Evolutionary conservation across 1,140 invertebrate species (phyloP), one percentile per base, ranked within the genome.

Genomic region (Trialeurodes vaporariorum): DNA sequence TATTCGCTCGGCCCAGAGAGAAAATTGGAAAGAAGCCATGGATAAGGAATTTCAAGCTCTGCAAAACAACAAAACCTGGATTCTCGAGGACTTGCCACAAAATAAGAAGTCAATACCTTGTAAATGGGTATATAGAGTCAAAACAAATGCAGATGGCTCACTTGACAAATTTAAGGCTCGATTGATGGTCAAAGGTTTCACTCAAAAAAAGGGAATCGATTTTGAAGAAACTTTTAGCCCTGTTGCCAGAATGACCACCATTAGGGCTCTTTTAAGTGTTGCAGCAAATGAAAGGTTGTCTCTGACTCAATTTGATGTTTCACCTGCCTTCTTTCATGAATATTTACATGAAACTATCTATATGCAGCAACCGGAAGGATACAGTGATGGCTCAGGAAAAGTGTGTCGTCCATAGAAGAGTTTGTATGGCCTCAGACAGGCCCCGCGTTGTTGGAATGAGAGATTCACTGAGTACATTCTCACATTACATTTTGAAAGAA

Each of bases 111-210:
- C 59, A 25, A 24, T 69, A 2, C 71, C 75, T 23, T 71, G 70
- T 61, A 74, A 74, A 72, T 81, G 79, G 81, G 77, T 82, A 5
- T 81, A 71, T 64, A 77, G 70, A 70, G 72, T 72, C 61, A 75
- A 77, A 72, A 68, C 66, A 68, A 72, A 77, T 67, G 67, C 71
- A 66, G 72, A 74, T 68, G 71, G 77, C 34, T 70, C 71, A n/a
- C 65, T 77, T 21, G 70, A 60, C 21, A 68, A 73, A 24, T 73
- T 70, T 65, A 77, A 76, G 61, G 76, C 76, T 11, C 66, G 76
- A 63, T 67, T 79, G 24, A 71, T 76, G 0, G 65, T 70, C 0
- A 73, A 72, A 69, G 73, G 74, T 12, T 76, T 65, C 63, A 70
- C 64, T 21, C 73, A 75, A 63, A 69, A 62, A 62, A 12, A 73